Conservation (phyloP, 2,888 invertebrate species). For the Drosophila mimica region DNA sequence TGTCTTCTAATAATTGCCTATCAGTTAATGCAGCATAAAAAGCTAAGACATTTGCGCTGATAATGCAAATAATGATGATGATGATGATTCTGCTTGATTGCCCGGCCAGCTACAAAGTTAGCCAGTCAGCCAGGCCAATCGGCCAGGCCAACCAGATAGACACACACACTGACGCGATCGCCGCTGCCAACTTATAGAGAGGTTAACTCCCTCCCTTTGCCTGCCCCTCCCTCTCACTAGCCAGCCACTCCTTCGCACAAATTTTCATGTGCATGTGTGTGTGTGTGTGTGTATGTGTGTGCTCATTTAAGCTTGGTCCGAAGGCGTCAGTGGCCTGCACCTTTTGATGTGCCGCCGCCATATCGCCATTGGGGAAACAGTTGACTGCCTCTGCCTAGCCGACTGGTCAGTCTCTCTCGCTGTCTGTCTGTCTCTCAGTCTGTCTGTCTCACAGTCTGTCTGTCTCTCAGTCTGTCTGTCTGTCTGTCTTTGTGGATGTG, state of each 20-base stretch:
- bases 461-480: slow-evolving; percentile 4
- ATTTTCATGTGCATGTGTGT: neutral
- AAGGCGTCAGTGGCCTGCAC: slow-evolving; percentile 57
- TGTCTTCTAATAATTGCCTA: slow-evolving; percentile 11
- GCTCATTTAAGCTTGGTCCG: slow-evolving; percentile 59
- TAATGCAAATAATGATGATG: slow-evolving; percentile 26
- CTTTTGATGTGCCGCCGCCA: slow-evolving; percentile 66
- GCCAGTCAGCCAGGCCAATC: neutral
- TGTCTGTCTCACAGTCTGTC: slow-evolving; percentile 8
- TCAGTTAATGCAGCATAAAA: slow-evolving; percentile 21
- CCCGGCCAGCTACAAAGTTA: neutral
- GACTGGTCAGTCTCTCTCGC: slow-evolving; percentile 8
- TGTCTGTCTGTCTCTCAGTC: slow-evolving; percentile 5
- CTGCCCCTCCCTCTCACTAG: too few relatives aligned
- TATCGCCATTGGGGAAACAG: slow-evolving; percentile 26
- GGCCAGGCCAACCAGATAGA: slow-evolving; percentile 4
- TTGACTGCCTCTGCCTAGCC: slow-evolving; percentile 26
- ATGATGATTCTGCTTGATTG: slow-evolving; percentile 63
- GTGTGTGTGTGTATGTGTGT: slow-evolving; percentile 44
- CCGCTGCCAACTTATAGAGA: slow-evolving; percentile 8
- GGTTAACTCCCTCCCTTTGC: neutral
- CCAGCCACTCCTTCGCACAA: neutral
- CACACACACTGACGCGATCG: slow-evolving; percentile 26
- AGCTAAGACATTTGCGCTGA: slow-evolving; percentile 4
- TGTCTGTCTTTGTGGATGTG: slow-evolving; percentile 31